Percentiles rank a stretch among this genome's conserved stretches.
These are phyloP conservation scores for Bicyclus anynana DNA, from an alignment of 1,140 invertebrate species.

Conservation along the genomic window DNA sequence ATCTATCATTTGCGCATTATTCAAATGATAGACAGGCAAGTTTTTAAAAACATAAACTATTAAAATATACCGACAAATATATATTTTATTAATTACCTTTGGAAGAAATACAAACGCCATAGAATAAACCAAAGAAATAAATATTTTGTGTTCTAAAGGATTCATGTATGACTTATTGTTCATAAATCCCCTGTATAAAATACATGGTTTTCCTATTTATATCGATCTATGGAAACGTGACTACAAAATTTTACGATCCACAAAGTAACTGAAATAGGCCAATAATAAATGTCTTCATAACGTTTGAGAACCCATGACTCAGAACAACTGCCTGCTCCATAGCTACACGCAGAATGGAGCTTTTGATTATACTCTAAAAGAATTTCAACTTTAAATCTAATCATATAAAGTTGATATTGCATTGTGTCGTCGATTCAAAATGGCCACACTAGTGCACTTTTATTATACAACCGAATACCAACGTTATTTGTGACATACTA, in stretches of 20 bases:
- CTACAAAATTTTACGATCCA: conserved; percentile 2
- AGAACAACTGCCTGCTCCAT: conserved; percentile 63
- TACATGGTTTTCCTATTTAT: not conserved
- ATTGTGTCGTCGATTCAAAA: conserved; percentile 3
- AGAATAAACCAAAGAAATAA: too few relatives aligned
- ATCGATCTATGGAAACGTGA: not conserved
- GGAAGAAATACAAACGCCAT: not conserved
- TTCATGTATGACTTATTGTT: not conserved
- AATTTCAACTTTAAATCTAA: conserved; percentile 22
- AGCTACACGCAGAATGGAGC: conserved; percentile 49
- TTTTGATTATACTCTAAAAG: conserved; percentile 21
- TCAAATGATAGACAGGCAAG: too few relatives aligned
- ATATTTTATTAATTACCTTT: too few relatives aligned
- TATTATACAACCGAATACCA: not conserved
- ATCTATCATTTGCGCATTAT: too few relatives aligned
- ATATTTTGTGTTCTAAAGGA: too few relatives aligned
- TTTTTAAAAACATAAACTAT: too few relatives aligned
- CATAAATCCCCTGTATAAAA: not conserved
- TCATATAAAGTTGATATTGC: conserved; percentile 21
- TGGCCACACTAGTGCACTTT: conserved; percentile 36
- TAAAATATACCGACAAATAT: too few relatives aligned
- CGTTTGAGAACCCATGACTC: conserved; percentile 50
- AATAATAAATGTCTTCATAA: conserved; percentile 29
- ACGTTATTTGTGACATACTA: not conserved
- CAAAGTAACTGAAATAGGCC: conserved; percentile 24